Evolutionary conservation across 2,888 invertebrate genomes (phyloP), one percentile per base, ranked within the genome.

Genomic region (Leptothorax acervorum): DNA sequence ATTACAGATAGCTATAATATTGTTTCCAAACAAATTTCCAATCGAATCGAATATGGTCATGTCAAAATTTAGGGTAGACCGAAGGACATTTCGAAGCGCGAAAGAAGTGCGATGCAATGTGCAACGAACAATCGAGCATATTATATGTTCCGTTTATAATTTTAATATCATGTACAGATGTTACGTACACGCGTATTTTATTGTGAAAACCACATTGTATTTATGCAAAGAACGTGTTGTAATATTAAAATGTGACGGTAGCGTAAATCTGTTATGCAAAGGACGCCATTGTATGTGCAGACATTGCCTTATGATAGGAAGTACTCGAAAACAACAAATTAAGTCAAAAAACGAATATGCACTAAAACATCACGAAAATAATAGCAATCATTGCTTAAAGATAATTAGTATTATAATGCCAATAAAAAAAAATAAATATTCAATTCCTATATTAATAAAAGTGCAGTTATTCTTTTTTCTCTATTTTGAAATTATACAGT

Each of bases 191-290:
- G 55, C 66, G 23, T 11, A 60, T 76, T 70, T 78, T 76, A 70
- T 82, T 82, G 83, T 82, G 86, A 89, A 84, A 84, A 63, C 71
- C 63, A 68, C 63, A 89, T 88, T 91, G 88, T 89, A 86, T 84
- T 87, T 87, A 89, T 91, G 90, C 87, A 87, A 91, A 88, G 85
- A 84, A 74, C 51, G 81, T 76, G 87, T 84, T 86, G 88, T 87
- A 63, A 63, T 75, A 85, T 83, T 73, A 74, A 84, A 74, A 84
- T 82, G 78, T 57, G 65, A 31, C 82, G 82, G 73, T 75, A 85
- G 85, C 85, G 42, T 68, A 53, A 63, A 51, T 85, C 71, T 83
- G 76, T 88, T 90, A 89, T 86, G 88, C 86, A 88, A 89, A 88
- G 83, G 65, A 74, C 11, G 84, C 65, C 65, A 90, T 88, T 88